Evolutionary conservation across 1,140 invertebrate genomes (phyloP), one percentile per base, ranked within the genome.

Genomic region (Drosophila ogumai): DNA sequence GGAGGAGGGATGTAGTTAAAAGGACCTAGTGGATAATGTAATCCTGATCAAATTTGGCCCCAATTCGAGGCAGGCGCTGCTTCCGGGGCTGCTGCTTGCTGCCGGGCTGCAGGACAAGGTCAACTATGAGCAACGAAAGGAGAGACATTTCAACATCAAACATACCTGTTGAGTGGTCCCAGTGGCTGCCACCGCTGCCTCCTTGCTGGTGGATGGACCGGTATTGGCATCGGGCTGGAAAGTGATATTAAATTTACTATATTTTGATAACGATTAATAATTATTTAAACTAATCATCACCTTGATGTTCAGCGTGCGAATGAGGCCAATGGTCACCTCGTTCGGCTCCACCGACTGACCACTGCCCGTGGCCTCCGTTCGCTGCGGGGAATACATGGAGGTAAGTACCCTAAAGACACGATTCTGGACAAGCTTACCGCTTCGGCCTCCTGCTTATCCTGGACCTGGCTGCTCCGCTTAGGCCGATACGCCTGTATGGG

Each of bases 41-140:
- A 3, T 81, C 84, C 25, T 82, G 64, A 67, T 91, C 90, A 41
- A 91, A 91, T 60, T 85, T 90, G 50, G 90, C 90, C 0, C 86
- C 82, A 52, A 91, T 91, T 4, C 91, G 87, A 0, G 90, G 90
- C 15, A 82, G 55, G 1, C 90, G 86, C 38, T 63, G 74, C 12
- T 79, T 90, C 6, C 81, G 46, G 0, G 32, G 43, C 34, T 22
- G 49, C n/a, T 19, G 49, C 49, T 50, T 50, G 49, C 64, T 44
- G 43, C 52, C 59, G 19, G 56, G 47, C 80, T 58, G 15, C 31
- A 43, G 31, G 54, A 15, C 38, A 38, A 38, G 9, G 8, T 6
- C 2, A 22, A 3, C 13, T 22, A 19, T 10, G 13, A 19, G n/a
- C 25, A 43, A 8, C 9, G 10, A 19, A 9, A 25, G n/a, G n/a